Percentiles rank a stretch among this genome's conserved stretches.
Conservation (phyloP, 2,888 invertebrate genomes). For the Gymnocheta viridis region DNA sequence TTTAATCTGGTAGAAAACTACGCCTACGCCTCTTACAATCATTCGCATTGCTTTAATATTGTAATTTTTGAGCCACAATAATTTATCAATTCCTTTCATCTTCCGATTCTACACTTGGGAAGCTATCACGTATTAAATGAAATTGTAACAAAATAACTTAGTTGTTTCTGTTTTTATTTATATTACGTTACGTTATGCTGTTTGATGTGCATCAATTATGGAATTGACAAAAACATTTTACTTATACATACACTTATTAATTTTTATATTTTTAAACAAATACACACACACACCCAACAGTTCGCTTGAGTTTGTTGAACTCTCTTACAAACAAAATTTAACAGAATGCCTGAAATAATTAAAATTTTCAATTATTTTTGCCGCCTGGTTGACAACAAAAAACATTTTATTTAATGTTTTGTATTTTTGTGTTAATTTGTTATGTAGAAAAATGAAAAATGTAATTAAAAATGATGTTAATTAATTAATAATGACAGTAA, state of each 20-base stretch:
- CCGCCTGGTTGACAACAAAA: slow-evolving; percentile 35
- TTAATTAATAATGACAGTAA: neutral
- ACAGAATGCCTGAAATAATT: slow-evolving; percentile 30
- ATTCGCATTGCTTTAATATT: neutral
- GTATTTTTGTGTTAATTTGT: neutral
- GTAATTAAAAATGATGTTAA: neutral
- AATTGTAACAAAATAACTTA: slow-evolving; percentile 23
- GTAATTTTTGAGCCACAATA: neutral
- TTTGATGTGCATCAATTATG: slow-evolving; percentile 48
- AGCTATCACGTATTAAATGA: slow-evolving; percentile 1
- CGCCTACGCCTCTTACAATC: neutral
- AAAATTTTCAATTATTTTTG: slow-evolving; percentile 22
- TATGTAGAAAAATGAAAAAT: neutral
- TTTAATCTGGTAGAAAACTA: neutral
- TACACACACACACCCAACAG: neutral
- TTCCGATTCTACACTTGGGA: neutral
- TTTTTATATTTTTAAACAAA: neutral
- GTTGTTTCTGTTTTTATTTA: neutral
- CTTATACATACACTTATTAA: slow-evolving; percentile 10
- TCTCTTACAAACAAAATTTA: slow-evolving; percentile 13
- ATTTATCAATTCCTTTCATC: slow-evolving; percentile 30
- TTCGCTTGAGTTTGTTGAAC: slow-evolving; percentile 54
- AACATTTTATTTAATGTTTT: neutral
- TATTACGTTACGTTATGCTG: slow-evolving; percentile 20
- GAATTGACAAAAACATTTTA: slow-evolving; percentile 59